Conservation (phyloP, 1,140 invertebrate species). For the Cardiocondyla obscurior region DNA sequence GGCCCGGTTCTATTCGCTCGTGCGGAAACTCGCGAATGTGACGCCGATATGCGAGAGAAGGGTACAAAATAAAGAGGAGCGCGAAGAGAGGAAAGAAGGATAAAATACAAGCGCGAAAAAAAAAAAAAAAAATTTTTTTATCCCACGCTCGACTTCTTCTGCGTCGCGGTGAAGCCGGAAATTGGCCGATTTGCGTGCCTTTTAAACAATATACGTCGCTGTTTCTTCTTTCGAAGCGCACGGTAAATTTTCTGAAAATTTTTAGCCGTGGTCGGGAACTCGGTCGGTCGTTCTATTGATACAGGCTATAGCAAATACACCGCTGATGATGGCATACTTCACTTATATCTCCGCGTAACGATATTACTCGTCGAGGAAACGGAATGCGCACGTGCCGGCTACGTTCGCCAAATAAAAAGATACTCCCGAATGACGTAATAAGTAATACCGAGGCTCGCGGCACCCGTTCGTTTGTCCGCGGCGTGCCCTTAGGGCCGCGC, state of each 20-base stretch:
- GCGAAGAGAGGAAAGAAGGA: not conserved
- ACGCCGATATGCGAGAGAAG: slow-evolving; percentile 16
- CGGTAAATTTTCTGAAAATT: not conserved
- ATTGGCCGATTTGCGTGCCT: not conserved
- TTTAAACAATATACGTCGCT: not conserved
- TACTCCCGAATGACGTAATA: slow-evolving; percentile 30
- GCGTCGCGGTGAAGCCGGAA: not conserved
- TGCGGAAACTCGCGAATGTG: slow-evolving; percentile 1
- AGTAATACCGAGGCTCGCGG: not conserved
- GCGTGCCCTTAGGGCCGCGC: not conserved
- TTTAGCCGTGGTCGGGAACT: not conserved
- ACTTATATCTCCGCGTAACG: not conserved
- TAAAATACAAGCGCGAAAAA: not conserved
- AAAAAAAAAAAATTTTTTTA: slow-evolving; percentile 30
- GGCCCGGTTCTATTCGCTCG: slow-evolving; percentile 20
- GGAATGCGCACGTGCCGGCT: not conserved
- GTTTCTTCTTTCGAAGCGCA: not conserved
- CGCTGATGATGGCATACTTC: not conserved
- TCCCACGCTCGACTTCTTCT: not conserved
- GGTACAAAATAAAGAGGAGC: not conserved
- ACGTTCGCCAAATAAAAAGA: slow-evolving; percentile 28
- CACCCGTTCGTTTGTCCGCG: slow-evolving; percentile 28
- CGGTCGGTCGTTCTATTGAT: not conserved
- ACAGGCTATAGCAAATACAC: not conserved
- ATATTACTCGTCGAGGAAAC: not conserved